These are phyloP conservation scores for Beaufortia kweichowensis DNA, from an alignment of 2,113 vertebrate genomes.

Conservation along the genomic window DNA sequence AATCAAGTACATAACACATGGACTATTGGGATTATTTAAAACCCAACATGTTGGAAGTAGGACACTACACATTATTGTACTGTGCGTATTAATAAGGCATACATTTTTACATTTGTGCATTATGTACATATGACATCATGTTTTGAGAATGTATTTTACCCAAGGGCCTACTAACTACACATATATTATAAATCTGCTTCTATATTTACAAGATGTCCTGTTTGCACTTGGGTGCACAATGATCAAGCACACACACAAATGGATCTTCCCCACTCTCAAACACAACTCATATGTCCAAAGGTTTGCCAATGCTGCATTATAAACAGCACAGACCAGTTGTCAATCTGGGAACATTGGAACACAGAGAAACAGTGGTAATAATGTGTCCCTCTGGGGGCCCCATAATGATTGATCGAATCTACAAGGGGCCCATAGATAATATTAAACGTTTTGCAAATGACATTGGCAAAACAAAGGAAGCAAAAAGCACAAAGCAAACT, in stretches of 20 bases:
- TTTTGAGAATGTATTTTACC: conserved; percentile 28
- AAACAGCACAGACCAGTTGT: background rate
- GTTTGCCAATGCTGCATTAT: background rate
- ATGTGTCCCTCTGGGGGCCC: conserved; percentile 26
- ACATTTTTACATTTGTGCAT: conserved; percentile 71
- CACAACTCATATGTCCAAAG: background rate
- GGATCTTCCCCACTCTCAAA: conserved; percentile 41
- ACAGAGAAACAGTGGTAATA: conserved; percentile 35
- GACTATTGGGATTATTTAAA: conserved; percentile 81
- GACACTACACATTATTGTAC: conserved; percentile 75
- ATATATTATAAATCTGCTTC: conserved; percentile 34
- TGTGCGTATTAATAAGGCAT: conserved; percentile 79
- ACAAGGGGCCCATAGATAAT: conserved; percentile 40
- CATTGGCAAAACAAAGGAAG: conserved; percentile 28
- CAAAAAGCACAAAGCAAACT: conserved; percentile 25
- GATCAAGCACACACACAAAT: conserved; percentile 2
- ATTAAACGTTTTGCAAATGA: conserved; percentile 41
- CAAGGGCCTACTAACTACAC: background rate
- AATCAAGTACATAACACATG: conserved; percentile 70
- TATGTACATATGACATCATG: conserved; percentile 1
- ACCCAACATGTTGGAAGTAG: conserved; percentile 75
- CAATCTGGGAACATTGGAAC: conserved; percentile 11
- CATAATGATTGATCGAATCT: conserved; percentile 51
- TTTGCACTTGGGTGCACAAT: conserved; percentile 6
- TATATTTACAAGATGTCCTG: conserved; percentile 32